Percentiles rank a stretch among this genome's conserved stretches.
Evolutionary conservation across 1,140 invertebrate species (phyloP).

Genomic region (Halotydeus destructor): DNA sequence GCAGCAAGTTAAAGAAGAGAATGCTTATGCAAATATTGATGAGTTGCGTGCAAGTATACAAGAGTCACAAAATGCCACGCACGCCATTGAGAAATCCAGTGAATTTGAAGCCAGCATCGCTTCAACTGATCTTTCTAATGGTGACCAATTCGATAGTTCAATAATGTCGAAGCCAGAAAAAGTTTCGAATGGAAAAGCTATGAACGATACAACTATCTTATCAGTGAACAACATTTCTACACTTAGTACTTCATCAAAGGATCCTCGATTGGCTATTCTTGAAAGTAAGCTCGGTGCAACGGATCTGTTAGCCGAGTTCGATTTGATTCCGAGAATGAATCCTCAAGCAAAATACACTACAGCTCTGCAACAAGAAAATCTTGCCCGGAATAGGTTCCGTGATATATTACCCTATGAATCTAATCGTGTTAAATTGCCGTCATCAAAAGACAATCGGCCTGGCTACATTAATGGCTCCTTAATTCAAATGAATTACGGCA

Average conservation of each 20-base stretch:
- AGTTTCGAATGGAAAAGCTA: no score
- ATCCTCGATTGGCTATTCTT: constrained; percentile 46
- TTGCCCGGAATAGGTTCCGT: constrained; percentile 34
- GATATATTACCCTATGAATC: constrained; percentile 71
- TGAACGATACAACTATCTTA: no score
- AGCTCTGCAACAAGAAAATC: constrained; percentile 41
- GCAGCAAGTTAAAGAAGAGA: no score
- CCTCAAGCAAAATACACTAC: constrained; percentile 40
- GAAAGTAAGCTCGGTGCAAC: constrained; percentile 56
- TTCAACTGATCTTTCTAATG: no score
- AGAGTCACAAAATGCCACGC: no score
- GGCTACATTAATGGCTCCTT: constrained; percentile 80
- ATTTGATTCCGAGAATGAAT: constrained; percentile 57
- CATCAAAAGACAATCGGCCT: constrained; percentile 50
- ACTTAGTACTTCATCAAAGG: neutral
- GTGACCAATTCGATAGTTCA: no score
- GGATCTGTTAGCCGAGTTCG: constrained; percentile 64
- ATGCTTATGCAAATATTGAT: no score
- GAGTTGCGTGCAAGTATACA: no score
- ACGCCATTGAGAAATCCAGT: no score
- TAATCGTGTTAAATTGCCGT: constrained; percentile 50
- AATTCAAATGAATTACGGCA: constrained; percentile 37
- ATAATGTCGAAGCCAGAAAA: no score
- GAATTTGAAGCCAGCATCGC: no score
- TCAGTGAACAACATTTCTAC: no score